A percentile compares a stretch with the other conserved stretches of the same genome.
Conservation (phyloP, 2,888 invertebrate species). For the Automeris io region DNA sequence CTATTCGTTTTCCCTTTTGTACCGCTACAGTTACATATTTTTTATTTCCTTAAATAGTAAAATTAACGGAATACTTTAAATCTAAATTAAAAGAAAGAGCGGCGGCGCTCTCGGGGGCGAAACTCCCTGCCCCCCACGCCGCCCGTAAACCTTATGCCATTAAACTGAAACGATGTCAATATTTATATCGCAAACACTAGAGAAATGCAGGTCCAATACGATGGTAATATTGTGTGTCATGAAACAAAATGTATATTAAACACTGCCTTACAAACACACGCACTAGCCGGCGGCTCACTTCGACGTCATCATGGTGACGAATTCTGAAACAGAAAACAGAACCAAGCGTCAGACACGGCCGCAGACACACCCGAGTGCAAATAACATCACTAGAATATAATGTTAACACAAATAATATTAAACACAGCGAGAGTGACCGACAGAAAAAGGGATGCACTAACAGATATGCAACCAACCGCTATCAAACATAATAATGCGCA, state of each 20-base stretch:
- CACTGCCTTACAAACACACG: slow-evolving; percentile 78
- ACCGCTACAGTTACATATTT: slow-evolving; percentile 67
- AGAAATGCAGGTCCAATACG: slow-evolving; percentile 79
- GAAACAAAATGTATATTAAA: slow-evolving; percentile 80
- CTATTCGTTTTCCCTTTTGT: slow-evolving; percentile 64
- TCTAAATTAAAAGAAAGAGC: slow-evolving; percentile 62
- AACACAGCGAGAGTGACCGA: slow-evolving; percentile 54
- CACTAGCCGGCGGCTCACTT: slow-evolving; percentile 91
- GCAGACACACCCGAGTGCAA: slow-evolving; percentile 16
- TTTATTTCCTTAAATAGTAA: slow-evolving; percentile 67
- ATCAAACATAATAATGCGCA: slow-evolving; percentile 39
- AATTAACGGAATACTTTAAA: slow-evolving; percentile 76
- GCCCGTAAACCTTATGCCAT: slow-evolving; percentile 42
- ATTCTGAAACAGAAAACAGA: slow-evolving; percentile 84
- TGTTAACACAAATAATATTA: slow-evolving; percentile 41
- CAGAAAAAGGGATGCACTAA: slow-evolving; percentile 62
- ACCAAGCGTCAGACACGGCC: slow-evolving; percentile 21
- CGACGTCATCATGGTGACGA: slow-evolving; percentile 99
- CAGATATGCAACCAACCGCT: slow-evolving; percentile 39
- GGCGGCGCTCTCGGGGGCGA: slow-evolving; percentile 20
- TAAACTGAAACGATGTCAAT: slow-evolving; percentile 74
- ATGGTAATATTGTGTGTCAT: slow-evolving; percentile 79
- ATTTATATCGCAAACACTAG: slow-evolving; percentile 77
- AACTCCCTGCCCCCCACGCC: slow-evolving; percentile 22
- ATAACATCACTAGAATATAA: slow-evolving; percentile 35